These are phyloP conservation scores for Syngnathus rostellatus DNA, from an alignment of 2,797 vertebrate species.

Conservation along the genomic window DNA sequence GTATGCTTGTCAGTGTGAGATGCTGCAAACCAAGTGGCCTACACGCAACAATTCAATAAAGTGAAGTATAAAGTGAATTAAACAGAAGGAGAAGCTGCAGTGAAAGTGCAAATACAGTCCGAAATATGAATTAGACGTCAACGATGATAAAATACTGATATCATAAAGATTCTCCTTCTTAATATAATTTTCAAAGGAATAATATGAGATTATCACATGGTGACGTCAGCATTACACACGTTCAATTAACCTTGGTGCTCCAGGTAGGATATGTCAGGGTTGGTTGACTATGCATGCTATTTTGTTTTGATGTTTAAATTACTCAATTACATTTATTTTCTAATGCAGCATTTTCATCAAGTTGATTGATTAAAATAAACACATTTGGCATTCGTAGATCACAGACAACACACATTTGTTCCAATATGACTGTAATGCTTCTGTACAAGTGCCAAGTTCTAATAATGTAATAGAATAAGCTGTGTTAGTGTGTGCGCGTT, in stretches of 20 bases:
- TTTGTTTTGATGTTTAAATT: conserved; percentile 1
- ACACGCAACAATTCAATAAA: too few relatives aligned
- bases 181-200: neutral
- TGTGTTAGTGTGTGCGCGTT: neutral
- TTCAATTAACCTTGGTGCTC: neutral
- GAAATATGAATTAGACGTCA: neutral
- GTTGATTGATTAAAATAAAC: neutral
- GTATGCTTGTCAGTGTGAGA: too few relatives aligned
- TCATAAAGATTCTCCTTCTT: neutral
- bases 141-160: neutral
- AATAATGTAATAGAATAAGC: neutral
- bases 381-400: neutral
- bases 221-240: neutral
- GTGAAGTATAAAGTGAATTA: neutral
- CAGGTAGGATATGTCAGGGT: neutral
- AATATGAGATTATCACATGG: neutral
- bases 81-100: neutral
- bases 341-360: neutral
- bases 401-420: neutral
- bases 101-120: neutral
- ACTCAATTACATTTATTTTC: neutral
- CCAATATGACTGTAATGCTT: neutral
- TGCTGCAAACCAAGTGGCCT: too few relatives aligned
- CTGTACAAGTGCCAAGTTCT: neutral
- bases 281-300: neutral